Percentiles rank a stretch among this genome's conserved stretches.
Conservation (phyloP, 2,888 invertebrate species). For the Agonopterix alstromeriana region DNA sequence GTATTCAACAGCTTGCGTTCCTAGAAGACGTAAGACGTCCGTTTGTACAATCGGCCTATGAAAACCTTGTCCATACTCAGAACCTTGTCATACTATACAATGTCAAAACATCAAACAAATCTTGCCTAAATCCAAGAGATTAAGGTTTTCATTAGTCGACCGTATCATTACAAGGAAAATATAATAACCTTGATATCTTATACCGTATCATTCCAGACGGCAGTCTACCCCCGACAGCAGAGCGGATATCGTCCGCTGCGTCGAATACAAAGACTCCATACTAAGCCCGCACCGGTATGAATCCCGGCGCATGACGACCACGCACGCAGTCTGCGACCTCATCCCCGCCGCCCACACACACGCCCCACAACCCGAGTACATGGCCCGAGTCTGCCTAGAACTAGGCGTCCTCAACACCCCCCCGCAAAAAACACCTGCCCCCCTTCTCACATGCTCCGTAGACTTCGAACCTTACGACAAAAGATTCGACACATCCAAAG, state of each 20-base stretch:
- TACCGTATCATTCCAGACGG: conserved; percentile 25
- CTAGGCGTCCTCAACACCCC: conserved; percentile 54
- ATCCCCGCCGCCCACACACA: conserved; percentile 36
- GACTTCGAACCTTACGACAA: conserved; percentile 54
- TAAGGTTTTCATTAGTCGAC: no score
- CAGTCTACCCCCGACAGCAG: conserved; percentile 55
- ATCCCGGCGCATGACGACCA: conserved; percentile 25
- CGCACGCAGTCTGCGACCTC: conserved; percentile 58
- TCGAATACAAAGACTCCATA: conserved; percentile 52
- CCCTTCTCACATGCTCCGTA: conserved; percentile 47
- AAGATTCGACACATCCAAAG: conserved; percentile 46
- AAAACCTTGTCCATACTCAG: no score
- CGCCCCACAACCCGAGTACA: conserved; percentile 35
- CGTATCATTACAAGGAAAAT: no score
- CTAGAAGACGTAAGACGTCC: no score
- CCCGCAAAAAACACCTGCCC: conserved; percentile 22
- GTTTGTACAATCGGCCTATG: no score
- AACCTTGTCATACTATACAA: no score
- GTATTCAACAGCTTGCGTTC: no score
- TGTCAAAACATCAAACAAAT: no score
- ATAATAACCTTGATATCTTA: not conserved
- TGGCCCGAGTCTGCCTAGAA: conserved; percentile 75
- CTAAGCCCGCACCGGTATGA: conserved; percentile 40
- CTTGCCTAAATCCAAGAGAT: no score
- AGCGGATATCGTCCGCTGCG: conserved; percentile 68